A percentile compares a stretch with the other conserved stretches of the same genome.
Evolutionary conservation across 2,888 invertebrate genomes (phyloP).

Genomic region (Diplazon laetatorius): DNA sequence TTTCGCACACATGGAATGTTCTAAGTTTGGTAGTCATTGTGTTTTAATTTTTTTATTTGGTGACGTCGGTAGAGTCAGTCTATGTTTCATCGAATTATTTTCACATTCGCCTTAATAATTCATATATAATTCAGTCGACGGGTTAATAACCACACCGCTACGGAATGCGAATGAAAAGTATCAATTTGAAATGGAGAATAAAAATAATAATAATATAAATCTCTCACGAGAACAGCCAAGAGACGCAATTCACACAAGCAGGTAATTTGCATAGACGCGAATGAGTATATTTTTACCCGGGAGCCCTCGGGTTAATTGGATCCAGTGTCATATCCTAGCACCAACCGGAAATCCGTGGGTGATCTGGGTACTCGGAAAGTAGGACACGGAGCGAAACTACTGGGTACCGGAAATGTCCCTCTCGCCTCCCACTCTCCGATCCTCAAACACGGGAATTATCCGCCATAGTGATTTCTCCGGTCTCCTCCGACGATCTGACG

Average conservation of each 20-base stretch:
- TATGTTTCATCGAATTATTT: too few relatives aligned
- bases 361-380: not conserved
- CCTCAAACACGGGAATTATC: not conserved
- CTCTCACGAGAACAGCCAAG: too few relatives aligned
- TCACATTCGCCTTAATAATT: not conserved
- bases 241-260: not conserved
- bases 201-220: too few relatives aligned
- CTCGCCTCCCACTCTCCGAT: not conserved
- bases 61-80: too few relatives aligned
- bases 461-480: not conserved
- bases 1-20: too few relatives aligned
- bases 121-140: not conserved
- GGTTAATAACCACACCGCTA: not conserved
- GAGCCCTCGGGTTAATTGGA: not conserved
- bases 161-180: not conserved
- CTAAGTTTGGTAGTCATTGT: too few relatives aligned
- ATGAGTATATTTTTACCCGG: not conserved
- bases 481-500: not conserved
- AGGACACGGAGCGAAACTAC: not conserved
- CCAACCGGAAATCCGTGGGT: not conserved
- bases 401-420: conserved; percentile 3
- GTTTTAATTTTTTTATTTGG: too few relatives aligned
- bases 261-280: not conserved
- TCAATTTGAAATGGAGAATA: too few relatives aligned
- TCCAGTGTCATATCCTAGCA: not conserved